Evolutionary conservation across 1,140 invertebrate species (phyloP).

Genomic region (Drosophila ohnishii): DNA sequence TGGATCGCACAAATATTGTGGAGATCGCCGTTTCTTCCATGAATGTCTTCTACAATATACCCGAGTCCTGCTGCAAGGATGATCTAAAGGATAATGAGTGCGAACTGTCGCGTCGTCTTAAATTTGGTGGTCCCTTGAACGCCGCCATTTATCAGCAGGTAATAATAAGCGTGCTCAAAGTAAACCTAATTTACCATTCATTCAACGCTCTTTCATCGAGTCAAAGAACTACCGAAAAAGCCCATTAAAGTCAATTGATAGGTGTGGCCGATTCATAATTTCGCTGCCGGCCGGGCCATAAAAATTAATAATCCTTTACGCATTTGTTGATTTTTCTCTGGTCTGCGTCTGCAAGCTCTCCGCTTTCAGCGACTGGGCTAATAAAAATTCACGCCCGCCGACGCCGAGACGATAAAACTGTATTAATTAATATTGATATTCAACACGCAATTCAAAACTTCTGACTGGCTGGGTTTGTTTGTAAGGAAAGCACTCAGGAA

Average conservation of each 20-base stretch:
- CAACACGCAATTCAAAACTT: constrained; percentile 50
- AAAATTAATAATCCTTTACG: constrained; percentile 65
- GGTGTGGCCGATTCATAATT: constrained; percentile 49
- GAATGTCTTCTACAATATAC: constrained; percentile 84
- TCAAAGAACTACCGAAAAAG: constrained; percentile 23
- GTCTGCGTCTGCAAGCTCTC: background rate
- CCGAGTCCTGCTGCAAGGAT: constrained; percentile 86
- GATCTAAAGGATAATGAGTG: constrained; percentile 83
- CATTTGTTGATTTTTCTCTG: constrained; percentile 16
- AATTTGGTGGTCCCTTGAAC: constrained; percentile 83
- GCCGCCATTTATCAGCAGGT: constrained; percentile 85
- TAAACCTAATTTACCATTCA: constrained; percentile 18
- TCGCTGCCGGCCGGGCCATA: constrained; percentile 23
- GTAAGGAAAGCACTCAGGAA: background rate
- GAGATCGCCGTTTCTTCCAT: constrained; percentile 79
- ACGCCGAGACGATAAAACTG: constrained; percentile 52
- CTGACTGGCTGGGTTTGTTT: constrained; percentile 3
- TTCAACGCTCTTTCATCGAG: constrained; percentile 1
- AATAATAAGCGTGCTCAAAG: constrained; percentile 6
- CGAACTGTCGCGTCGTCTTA: constrained; percentile 83
- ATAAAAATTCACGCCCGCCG: constrained; percentile 58
- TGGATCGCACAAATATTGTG: constrained; percentile 76
- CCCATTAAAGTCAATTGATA: constrained; percentile 29
- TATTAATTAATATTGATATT: constrained; percentile 75
- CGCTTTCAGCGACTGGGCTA: constrained; percentile 13